These are phyloP conservation scores for Plecturocebus donacophilus DNA, from an alignment of 2,113 vertebrate genomes.

Conservation along the genomic window DNA sequence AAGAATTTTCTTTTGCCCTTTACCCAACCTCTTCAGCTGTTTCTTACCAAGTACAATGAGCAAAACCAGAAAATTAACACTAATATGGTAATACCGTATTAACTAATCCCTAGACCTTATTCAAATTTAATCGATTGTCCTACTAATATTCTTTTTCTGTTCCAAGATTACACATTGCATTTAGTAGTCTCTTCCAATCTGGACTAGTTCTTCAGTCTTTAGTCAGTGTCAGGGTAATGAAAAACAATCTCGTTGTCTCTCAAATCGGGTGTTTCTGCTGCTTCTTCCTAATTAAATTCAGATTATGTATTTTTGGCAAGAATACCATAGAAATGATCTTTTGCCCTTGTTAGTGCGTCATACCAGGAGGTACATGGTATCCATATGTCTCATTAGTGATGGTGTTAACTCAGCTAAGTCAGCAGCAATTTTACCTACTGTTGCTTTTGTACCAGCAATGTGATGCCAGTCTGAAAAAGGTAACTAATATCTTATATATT, in stretches of 20 bases:
- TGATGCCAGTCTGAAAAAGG: not conserved
- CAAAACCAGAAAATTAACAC: not conserved
- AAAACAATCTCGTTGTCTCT: not conserved
- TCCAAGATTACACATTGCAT: not conserved
- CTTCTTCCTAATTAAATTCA: not conserved
- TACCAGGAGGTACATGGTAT: not conserved
- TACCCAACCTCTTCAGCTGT: not conserved
- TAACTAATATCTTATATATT: not conserved
- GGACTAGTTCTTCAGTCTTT: not conserved
- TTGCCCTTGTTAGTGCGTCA: not conserved
- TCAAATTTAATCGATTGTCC: not conserved
- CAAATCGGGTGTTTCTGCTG: not conserved
- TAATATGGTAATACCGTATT: not conserved
- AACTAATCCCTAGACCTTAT: not conserved
- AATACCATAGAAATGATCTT: not conserved
- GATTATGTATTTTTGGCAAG: slow-evolving; percentile 2
- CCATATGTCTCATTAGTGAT: not conserved
- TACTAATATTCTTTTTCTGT: not conserved
- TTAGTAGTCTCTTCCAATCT: not conserved
- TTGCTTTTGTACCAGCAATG: not conserved
- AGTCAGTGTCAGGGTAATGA: too few species aligned
- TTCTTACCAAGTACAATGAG: not conserved
- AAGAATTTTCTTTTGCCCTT: not conserved
- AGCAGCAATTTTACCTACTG: not conserved
- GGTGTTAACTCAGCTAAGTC: not conserved